Evolutionary conservation across 2,888 invertebrate genomes (phyloP).

Genomic region (Cosmorhoe ocellata): DNA sequence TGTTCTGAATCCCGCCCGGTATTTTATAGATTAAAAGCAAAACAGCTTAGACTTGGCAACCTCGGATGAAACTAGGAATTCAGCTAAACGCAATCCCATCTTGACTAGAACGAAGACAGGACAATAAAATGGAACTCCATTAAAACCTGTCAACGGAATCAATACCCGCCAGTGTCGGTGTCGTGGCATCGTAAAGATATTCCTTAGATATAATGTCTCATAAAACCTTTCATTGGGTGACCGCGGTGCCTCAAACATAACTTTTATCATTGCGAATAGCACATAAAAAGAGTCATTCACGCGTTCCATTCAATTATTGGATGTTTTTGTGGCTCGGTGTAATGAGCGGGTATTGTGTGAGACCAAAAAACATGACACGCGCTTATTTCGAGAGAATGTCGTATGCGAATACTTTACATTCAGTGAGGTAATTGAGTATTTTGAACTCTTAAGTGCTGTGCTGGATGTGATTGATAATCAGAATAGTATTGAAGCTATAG

Average conservation of each 20-base stretch:
- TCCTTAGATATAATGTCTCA: neutral
- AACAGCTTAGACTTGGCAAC: too few species aligned
- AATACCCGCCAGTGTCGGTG: neutral
- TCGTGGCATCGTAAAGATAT: neutral
- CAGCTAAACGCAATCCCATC: too few species aligned
- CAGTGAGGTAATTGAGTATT: neutral
- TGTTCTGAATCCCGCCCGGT: too few species aligned
- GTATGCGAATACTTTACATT: conserved; percentile 6
- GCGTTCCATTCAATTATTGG: conserved; percentile 44
- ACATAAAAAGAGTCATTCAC: conserved; percentile 38
- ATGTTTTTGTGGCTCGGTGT: conserved; percentile 42
- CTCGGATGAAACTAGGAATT: too few species aligned
- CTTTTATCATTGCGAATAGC: conserved; percentile 14
- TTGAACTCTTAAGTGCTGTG: neutral
- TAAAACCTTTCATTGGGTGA: conserved; percentile 8
- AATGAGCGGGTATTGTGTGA: conserved; percentile 42
- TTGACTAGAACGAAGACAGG: too few species aligned
- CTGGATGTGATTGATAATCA: too few species aligned
- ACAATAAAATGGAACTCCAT: conserved; percentile 4
- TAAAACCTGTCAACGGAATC: conserved; percentile 2
- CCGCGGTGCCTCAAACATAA: conserved; percentile 16
- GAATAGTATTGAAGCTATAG: too few species aligned
- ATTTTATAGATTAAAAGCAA: too few species aligned
- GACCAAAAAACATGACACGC: conserved; percentile 30
- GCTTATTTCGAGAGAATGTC: conserved; percentile 17